Base-by-base conservation (phyloP, 2,797 vertebrate genomes). In the Macrochelys suwanniensis region DNA sequence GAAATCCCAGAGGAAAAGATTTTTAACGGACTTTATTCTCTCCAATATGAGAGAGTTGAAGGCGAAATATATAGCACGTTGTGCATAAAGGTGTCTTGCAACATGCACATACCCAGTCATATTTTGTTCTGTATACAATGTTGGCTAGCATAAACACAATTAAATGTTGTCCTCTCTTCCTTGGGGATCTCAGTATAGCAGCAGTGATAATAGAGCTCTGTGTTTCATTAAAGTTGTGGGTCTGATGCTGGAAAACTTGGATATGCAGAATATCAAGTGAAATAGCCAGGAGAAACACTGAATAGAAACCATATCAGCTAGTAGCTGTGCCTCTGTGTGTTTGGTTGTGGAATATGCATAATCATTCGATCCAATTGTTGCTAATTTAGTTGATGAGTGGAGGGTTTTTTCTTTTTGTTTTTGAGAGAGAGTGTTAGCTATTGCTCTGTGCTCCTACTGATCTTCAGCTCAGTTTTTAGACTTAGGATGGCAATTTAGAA, bases 251-350 rank as follows among this genome's bases (percentile, higher is more conserved):
- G 82, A 93, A 85, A 94, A 91, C 90, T 95, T 86, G 87, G 88
- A 96, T 93, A 93, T 19, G 59, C 84, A 95, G 90, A 95, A 92
- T 95, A 96, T 95, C 82, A 95, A 96, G 92, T 95, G 68, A 77
- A 97, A 95, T 95, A 97, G 94, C 96, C 81, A 93, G 95, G 78
- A 96, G 96, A 96, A 97, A 96, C 56, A 95, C 78, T 90, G 88
- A 88, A 81, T 74, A 89, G 92, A 96, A 90, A 77, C 74, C 78
- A 90, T 84, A 91, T 59, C 94, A 89, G 91, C 92, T 94, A 56
- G 85, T 16, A 95, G 95, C 82, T 92, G 59, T 89, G 90, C 88
- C 80, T 96, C 51, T 0, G 1, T 87, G 90, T 92, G 45, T 65
- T 89, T 96, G 95, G 25, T 76, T 26, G 13, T 47, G 7, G 74